phyloP scores from a whole-genome alignment of 2,797 vertebrate species.

The Agapornis canus region DNA sequence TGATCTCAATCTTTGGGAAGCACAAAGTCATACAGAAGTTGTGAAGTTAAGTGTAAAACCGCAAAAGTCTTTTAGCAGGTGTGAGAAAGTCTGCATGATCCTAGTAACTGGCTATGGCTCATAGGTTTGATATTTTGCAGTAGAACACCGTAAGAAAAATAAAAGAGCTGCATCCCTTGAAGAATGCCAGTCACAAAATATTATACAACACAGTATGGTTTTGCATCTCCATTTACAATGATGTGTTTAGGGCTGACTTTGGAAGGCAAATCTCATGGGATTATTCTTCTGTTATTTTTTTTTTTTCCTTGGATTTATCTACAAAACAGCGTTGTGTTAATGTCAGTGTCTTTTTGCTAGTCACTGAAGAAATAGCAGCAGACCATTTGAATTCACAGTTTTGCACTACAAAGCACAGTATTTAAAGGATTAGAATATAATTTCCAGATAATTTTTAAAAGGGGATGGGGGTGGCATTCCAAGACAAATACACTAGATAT shows the following conservation, averaged over 20 bases:
- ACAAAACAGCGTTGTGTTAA: not conserved
- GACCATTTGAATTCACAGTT: not conserved
- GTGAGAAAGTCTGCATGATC: not conserved
- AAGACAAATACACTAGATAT: not conserved
- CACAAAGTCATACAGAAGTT: not conserved
- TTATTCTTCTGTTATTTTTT: not conserved
- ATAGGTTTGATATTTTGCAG: not conserved
- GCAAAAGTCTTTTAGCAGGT: not conserved
- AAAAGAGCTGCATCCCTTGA: not conserved
- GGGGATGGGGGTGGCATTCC: not conserved
- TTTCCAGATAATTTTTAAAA: conserved; percentile 15
- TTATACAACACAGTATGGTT: not conserved
- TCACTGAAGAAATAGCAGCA: not conserved
- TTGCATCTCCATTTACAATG: not conserved
- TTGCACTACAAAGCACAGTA: conserved; percentile 6
- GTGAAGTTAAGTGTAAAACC: not conserved
- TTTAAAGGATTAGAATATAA: conserved; percentile 19
- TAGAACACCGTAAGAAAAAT: not conserved
- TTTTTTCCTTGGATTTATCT: not conserved
- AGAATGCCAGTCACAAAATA: not conserved
- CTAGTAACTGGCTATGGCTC: not conserved
- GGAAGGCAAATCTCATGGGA: not conserved
- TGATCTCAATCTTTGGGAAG: not conserved
- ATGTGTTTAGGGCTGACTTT: not conserved
- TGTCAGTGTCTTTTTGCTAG: not conserved